Evolutionary conservation across 2,888 invertebrate genomes (phyloP).

Genomic region (Chrysotoxum bicinctum): DNA sequence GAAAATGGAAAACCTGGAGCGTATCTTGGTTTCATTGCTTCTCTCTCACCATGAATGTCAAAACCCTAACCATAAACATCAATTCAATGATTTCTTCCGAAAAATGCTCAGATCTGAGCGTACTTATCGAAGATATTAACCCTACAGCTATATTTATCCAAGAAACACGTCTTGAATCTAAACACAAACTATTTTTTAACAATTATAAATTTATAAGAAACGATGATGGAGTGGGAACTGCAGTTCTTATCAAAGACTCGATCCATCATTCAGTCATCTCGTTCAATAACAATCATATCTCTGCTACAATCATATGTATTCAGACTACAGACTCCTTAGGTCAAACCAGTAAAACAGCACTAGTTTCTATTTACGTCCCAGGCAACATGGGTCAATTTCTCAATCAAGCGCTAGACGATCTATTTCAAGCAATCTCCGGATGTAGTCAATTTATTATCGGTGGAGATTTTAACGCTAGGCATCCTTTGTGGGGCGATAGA

Average conservation of each 20-base stretch:
- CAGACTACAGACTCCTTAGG: background rate
- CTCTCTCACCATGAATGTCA: background rate
- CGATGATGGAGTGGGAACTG: background rate
- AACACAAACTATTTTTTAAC: background rate
- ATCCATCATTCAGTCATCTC: background rate
- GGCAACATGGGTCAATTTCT: background rate
- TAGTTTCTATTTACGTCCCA: background rate
- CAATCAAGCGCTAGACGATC: background rate
- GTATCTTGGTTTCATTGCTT: background rate
- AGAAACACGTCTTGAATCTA: background rate
- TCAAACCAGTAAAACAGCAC: background rate
- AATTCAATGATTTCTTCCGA: background rate
- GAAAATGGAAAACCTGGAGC: background rate
- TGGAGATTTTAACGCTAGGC: background rate
- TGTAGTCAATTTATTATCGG: background rate
- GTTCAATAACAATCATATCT: background rate
- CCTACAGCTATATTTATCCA: background rate
- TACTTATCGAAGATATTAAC: background rate
- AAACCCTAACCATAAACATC: background rate
- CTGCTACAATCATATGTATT: background rate
- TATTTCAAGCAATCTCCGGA: background rate
- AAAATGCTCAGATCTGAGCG: background rate
- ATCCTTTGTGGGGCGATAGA: background rate
- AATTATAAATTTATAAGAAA: background rate
- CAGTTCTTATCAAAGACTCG: background rate